A percentile compares a stretch with the other conserved stretches of the same genome.
Evolutionary conservation across 2,888 invertebrate species (phyloP).

Genomic region (Minunthozetes semirufus): DNA sequence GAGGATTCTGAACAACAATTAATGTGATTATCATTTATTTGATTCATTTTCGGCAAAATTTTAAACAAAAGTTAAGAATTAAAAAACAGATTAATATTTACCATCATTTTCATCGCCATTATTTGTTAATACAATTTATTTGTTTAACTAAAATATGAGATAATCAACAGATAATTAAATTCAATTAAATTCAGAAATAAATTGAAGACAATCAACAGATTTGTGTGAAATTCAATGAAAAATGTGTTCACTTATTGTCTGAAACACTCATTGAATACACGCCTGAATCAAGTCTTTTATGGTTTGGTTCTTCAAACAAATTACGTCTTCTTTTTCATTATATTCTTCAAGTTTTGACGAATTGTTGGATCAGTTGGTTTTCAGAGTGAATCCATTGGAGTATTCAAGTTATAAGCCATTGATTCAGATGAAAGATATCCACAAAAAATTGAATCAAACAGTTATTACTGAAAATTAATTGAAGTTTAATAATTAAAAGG

Average conservation of each 20-base stretch:
- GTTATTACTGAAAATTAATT: too few relatives aligned
- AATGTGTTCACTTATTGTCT: not conserved
- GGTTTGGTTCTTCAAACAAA: too few relatives aligned
- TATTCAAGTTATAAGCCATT: too few relatives aligned
- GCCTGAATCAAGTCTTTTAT: too few relatives aligned
- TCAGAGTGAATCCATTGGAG: too few relatives aligned
- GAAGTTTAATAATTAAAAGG: too few relatives aligned
- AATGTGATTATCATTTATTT: not conserved
- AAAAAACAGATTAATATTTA: not conserved
- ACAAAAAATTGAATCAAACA: too few relatives aligned
- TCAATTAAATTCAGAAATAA: not conserved
- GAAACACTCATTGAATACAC: not conserved
- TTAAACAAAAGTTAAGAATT: too few relatives aligned
- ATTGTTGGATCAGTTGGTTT: too few relatives aligned
- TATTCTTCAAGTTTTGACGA: too few relatives aligned
- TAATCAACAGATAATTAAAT: not conserved
- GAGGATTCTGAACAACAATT: constrained; percentile 65
- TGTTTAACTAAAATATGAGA: not conserved
- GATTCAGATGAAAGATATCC: too few relatives aligned
- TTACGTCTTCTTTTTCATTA: too few relatives aligned
- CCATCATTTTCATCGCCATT: not conserved
- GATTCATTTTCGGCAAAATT: not conserved
- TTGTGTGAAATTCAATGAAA: not conserved
- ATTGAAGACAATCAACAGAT: not conserved
- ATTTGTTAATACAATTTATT: not conserved